Conservation (phyloP, 92 coral and sea anemone species). For the Parazoanthus darwini region DNA sequence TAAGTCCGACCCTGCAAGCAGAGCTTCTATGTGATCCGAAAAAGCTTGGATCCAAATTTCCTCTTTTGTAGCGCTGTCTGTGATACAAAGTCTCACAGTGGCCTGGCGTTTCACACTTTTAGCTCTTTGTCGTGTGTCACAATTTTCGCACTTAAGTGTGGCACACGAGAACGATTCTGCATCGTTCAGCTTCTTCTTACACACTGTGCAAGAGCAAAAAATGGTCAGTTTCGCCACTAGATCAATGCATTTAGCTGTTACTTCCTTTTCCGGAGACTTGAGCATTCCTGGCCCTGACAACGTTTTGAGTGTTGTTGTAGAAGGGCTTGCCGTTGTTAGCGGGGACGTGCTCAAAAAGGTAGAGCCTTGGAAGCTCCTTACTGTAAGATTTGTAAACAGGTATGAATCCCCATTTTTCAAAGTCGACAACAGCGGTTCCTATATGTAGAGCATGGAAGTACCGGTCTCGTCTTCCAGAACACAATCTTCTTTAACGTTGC, state of each 20-base stretch:
- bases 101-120: slow-evolving; percentile 33
- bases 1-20: slow-evolving; percentile 33
- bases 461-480: slow-evolving; percentile 44
- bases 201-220: slow-evolving; percentile 48
- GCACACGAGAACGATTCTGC: slow-evolving; percentile 41
- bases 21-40: slow-evolving; percentile 39
- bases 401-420: slow-evolving; percentile 45
- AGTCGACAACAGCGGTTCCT: slow-evolving; percentile 44
- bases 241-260: slow-evolving; percentile 17
- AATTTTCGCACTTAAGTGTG: slow-evolving; percentile 43
- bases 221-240: slow-evolving; percentile 48
- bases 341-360: slow-evolving; percentile 50
- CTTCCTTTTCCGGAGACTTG: slow-evolving; percentile 44
- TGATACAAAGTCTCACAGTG: slow-evolving; percentile 39
- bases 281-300: slow-evolving; percentile 52
- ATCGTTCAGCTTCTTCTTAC: slow-evolving; percentile 45
- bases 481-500: slow-evolving; percentile 45
- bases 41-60: slow-evolving; percentile 48
- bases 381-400: slow-evolving; percentile 42
- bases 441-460: slow-evolving; percentile 37
- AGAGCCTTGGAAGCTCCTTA: slow-evolving; percentile 52
- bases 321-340: slow-evolving; percentile 42
- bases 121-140: slow-evolving; percentile 45
- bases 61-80: slow-evolving; percentile 35
- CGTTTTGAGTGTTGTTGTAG: slow-evolving; percentile 47